Evolutionary conservation across 2,113 vertebrate genomes (phyloP), one percentile per base, ranked within the genome.

Genomic region (Elaphurus davidianus): DNA sequence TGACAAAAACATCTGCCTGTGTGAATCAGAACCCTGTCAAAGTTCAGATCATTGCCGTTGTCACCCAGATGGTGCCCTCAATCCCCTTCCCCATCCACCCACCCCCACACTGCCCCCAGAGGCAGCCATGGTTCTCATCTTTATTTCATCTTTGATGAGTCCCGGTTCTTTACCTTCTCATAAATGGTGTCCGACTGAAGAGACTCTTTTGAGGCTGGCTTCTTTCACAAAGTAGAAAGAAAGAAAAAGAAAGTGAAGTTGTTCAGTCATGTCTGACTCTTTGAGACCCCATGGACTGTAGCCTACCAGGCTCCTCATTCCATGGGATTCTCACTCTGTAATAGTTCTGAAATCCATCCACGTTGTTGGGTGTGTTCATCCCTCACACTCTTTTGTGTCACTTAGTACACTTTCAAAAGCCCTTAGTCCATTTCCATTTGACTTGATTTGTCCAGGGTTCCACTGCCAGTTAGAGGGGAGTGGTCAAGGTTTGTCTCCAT

Each of bases 141-240:
- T 93, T 23, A 52, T 54, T 94, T 87, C 25, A 47, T 21, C 81
- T n/a, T 25, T 4, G 5, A 55, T 36, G 57, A 79, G 57, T 82
- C 17, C 28, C 76, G 91, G 12, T 76, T 74, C 82, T 91, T 64
- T 54, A 91, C 71, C 60, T n/a, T 92, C 55, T 52, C 84, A 36
- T 67, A 57, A 79, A 52, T 79, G 78, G n/a, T 85, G 21, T 78
- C 12, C 16, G 1, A 52, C 33, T 19, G 7, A 55, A 59, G 21
- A 43, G 2, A 14, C 40, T 62, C 12, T 74, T 87, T 33, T 43
- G 52, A 87, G 54, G 36, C 82, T 62, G 36, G 36, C 13, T 86
- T 74, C 82, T 82, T 55, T 62, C 36, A 90, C 14, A 23, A 71
- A 40, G 67, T 23, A 40, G 19, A 71, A 71, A 40, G 64, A 67